Evolutionary conservation across 2,113 vertebrate genomes (phyloP), one percentile per base, ranked within the genome.

Genomic region (Chaetodon trifascialis): DNA sequence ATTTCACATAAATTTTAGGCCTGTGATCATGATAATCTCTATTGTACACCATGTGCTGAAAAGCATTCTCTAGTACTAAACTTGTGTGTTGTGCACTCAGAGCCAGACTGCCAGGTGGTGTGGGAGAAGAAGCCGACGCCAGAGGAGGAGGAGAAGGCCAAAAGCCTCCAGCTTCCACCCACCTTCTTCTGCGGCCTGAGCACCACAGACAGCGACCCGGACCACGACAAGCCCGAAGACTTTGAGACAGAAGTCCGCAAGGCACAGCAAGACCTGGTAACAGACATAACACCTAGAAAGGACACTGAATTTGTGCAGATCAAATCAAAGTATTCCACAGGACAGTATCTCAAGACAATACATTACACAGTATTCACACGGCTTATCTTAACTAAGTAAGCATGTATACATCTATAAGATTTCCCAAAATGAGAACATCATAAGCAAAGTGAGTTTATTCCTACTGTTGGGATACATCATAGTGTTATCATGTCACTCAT

Each of bases 51-150:
- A 46, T 47, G 8, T 34, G 14, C 7, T 44, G 1, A 30, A 11
- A 36, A 60, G 25, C 16, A 2, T 47, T 30, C 8, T 38, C 14
- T 73, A 38, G 2, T 23, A 44, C n/a, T 63, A 9, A 83, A 73
- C 30, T 8, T 69, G 46, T 80, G 42, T 70, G 44, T 73, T 0
- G 51, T 69, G 59, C 40, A 10, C 44, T 90, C 16, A 87, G 96
- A 96, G 59, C 72, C 89, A 9, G 96, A 97, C 76, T 94, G 94
- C 88, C 87, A 95, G 66, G 64, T 97, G 75, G 87, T 97, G 80
- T 96, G 93, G 94, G 97, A 98, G 89, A 95, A 97, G 88, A 96
- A 96, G 71, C 92, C 95, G n/a, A 94, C 96, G 11, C 81, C 94
- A 30, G 93, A 96, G 84, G 96, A 98, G 86, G 96, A 96, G 51